Base-by-base conservation (phyloP, 2,888 invertebrate genomes). In the Busseola fusca region DNA sequence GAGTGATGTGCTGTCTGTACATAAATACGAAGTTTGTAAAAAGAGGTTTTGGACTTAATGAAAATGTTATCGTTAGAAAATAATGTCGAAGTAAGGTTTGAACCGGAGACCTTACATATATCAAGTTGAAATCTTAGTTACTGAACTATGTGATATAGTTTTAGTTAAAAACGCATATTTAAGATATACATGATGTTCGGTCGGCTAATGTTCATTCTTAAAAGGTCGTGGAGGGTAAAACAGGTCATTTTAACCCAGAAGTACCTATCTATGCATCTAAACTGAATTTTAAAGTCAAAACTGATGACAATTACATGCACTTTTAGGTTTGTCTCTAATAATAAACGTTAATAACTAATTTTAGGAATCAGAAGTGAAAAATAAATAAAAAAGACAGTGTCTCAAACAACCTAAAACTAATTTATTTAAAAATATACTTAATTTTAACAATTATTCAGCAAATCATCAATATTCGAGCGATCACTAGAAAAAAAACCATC, bases 101-200 rank as follows among this genome's bases (percentile, higher is more conserved):
- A 69, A 68, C 18, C 16, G 0, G 40, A 40, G 25, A 69, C 25
- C 18, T 57, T 30, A 48, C 21, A 40, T 45, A 42, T n/a, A 40
- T 27, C 40, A 21, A 37, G 45, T 42, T 5, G n/a, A 34, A 48
- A 25, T 27, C 0, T 27, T 37, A n/a, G n/a, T 34, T 66, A 34
- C 25, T 37, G 34, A 45, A 27, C n/a, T 21, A 42, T n/a, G 30
- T 37, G 58, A 3, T 27, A 58, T 10, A 12, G 21, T 72, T 48
- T 21, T 60, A 42, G 30, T 66, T 56, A 59, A 74, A 50, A 66
- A 73, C 65, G 48, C 37, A 59, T 72, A 50, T 42, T 58, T 50
- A 6, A 21, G 25, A 10, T 25, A 50, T n/a, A 54, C 58, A 59
- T 40, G n/a, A 14, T 60, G 18, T 65, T 60, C 27, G 48, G 37